Evolutionary conservation across 2,797 vertebrate species (phyloP).

Genomic region (Dendrocincla tyrannina): DNA sequence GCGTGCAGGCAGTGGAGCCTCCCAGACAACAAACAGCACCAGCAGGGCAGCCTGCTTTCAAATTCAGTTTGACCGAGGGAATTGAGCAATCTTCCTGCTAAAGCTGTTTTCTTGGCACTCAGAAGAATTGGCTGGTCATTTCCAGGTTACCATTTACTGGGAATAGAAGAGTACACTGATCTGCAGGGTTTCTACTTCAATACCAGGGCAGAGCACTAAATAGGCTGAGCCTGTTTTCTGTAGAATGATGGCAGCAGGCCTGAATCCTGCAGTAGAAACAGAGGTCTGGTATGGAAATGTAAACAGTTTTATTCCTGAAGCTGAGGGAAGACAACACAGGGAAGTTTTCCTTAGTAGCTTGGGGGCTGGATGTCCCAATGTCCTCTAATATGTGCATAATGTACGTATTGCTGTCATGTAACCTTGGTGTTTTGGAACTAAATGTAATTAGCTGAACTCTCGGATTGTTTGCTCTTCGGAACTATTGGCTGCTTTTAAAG

Average conservation of each 20-base stretch:
- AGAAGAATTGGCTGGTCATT: not conserved
- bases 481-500: not conserved
- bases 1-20: fast-evolving
- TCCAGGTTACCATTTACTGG: not conserved
- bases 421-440: not conserved
- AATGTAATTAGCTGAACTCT: not conserved
- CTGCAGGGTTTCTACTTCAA: not conserved
- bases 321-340: not conserved
- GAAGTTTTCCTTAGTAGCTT: not conserved
- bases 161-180: not conserved
- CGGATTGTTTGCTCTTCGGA: not conserved
- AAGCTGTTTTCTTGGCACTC: not conserved
- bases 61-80: not conserved
- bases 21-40: not conserved
- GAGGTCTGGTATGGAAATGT: not conserved
- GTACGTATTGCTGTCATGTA: not conserved
- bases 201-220: not conserved
- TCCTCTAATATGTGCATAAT: not conserved
- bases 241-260: not conserved
- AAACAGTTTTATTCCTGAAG: not conserved
- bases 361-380: not conserved
- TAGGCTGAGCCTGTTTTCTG: not conserved
- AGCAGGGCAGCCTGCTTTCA: not conserved
- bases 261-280: not conserved
- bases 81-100: not conserved